Conservation (phyloP, 2,113 vertebrate species). For the Cranoglanis bouderius region DNA sequence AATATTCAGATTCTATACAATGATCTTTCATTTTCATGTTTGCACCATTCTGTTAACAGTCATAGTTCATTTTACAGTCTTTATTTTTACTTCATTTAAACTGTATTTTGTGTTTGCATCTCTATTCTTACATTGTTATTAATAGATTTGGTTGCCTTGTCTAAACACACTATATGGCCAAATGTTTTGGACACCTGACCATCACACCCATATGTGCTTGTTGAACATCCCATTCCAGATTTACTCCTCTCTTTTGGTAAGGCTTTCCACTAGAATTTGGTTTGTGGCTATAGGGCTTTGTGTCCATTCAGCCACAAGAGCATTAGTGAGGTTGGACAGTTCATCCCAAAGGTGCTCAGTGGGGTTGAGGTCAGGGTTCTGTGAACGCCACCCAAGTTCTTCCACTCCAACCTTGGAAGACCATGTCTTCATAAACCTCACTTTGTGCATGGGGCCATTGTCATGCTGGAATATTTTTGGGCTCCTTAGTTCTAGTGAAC, state of each 20-base stretch:
- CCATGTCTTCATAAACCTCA: neutral
- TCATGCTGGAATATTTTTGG: neutral
- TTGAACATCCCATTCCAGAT: neutral
- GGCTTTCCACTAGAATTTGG: too few relatives aligned
- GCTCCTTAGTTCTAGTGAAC: neutral
- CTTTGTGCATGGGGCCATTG: neutral
- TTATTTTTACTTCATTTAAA: neutral
- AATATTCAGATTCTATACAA: neutral
- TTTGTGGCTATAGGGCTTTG: neutral
- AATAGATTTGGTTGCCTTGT: neutral
- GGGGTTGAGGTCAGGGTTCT: neutral
- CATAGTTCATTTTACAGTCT: neutral
- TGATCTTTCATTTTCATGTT: neutral
- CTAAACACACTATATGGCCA: neutral
- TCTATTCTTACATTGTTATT: neutral
- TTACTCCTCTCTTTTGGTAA: neutral
- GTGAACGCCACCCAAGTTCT: neutral
- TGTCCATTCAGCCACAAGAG: neutral
- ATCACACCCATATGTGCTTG: neutral
- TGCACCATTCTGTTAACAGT: too few relatives aligned
- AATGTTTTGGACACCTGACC: neutral
- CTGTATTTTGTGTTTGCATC: neutral
- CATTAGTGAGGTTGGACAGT: neutral
- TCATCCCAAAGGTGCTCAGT: neutral
- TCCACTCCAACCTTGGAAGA: neutral